These are phyloP conservation scores for Brachypterus glaber DNA, from an alignment of 2,888 invertebrate genomes.

Conservation along the genomic window DNA sequence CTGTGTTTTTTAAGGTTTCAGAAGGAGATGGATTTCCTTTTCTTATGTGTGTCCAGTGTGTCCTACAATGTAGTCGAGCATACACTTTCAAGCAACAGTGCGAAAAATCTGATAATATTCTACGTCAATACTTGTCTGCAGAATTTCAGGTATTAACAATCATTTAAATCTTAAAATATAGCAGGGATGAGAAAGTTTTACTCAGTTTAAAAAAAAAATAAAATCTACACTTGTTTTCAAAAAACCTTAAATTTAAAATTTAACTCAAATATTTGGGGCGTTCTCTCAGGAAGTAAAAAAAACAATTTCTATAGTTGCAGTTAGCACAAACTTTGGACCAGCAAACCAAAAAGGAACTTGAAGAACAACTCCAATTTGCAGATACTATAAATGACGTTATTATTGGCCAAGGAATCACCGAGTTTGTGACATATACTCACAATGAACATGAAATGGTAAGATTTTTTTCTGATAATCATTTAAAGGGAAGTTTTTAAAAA, in stretches of 20 bases:
- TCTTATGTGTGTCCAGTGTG: constrained; percentile 45
- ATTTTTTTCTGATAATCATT: no score
- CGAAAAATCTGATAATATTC: constrained; percentile 40
- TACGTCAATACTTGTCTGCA: constrained; percentile 36
- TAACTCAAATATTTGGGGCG: no score
- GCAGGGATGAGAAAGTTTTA: no score
- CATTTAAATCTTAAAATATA: no score
- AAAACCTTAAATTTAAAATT: no score
- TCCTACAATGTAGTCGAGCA: constrained; percentile 43
- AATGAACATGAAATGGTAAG: constrained; percentile 20
- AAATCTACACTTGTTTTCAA: no score
- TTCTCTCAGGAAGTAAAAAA: no score
- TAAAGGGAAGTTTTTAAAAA: no score
- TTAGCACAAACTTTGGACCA: constrained; percentile 28
- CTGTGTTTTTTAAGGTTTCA: constrained; percentile 38
- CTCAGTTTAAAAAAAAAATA: no score
- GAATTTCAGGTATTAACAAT: constrained; percentile 44
- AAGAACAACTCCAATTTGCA: constrained; percentile 34
- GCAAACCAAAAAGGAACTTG: constrained; percentile 26
- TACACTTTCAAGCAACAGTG: constrained; percentile 45
- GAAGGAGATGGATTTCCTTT: constrained; percentile 43
- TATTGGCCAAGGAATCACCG: constrained; percentile 30
- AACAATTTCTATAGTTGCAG: no score
- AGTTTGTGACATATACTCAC: constrained; percentile 29
- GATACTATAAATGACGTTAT: constrained; percentile 31